A percentile compares a stretch with the other conserved stretches of the same genome.
phyloP scores from a whole-genome alignment of 1,140 invertebrate species.

The Archivesica marissinica region DNA sequence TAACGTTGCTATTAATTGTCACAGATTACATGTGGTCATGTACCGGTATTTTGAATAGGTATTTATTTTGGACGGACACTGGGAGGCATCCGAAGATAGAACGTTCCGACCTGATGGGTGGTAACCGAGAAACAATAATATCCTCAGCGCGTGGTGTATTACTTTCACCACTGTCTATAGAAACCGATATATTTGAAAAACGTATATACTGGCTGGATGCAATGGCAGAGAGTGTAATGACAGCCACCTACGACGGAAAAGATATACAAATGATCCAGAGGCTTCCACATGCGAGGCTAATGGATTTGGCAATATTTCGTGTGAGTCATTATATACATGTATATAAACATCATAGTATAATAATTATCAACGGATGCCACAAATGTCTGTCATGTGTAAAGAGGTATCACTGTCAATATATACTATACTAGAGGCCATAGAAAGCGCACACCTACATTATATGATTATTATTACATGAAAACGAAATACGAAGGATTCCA shows the following conservation, averaged over 20 bases:
- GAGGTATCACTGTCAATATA: too few species aligned
- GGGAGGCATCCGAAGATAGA: constrained; percentile 44
- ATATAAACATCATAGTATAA: too few species aligned
- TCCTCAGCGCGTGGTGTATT: too few species aligned
- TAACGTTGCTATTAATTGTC: too few species aligned
- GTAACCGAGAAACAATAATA: constrained; percentile 14
- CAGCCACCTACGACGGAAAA: background rate
- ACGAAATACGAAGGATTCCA: too few species aligned
- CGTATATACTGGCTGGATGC: constrained; percentile 22
- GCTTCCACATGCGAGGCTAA: background rate
- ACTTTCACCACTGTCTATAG: background rate
- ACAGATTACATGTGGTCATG: too few species aligned
- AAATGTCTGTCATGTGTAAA: too few species aligned
- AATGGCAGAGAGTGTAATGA: background rate
- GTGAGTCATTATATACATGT: background rate
- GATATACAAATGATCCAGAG: background rate
- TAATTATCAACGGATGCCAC: too few species aligned
- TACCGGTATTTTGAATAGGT: too few species aligned
- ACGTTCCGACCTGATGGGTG: constrained; percentile 38
- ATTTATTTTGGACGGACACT: constrained; percentile 54
- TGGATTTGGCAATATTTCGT: constrained; percentile 22
- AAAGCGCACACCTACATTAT: too few species aligned
- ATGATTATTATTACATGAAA: too few species aligned
- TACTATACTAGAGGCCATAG: too few species aligned
- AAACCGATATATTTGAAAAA: background rate